phyloP scores from a whole-genome alignment of 2,113 vertebrate genomes.

The Rhipidura dahli region DNA sequence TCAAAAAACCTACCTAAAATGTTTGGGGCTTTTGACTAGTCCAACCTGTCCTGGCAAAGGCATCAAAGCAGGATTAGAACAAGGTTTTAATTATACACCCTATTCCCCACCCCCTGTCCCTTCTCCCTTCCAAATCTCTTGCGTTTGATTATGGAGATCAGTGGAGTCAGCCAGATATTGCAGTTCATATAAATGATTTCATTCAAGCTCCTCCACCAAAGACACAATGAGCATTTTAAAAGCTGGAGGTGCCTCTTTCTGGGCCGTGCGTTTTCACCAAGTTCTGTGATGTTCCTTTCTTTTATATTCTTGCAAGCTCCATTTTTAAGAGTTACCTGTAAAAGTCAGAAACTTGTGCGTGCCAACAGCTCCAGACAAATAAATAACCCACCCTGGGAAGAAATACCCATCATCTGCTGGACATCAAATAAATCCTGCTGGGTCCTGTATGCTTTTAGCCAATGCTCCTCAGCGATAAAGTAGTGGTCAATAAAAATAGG shows the following conservation, averaged over 20 bases:
- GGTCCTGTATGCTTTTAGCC: background rate
- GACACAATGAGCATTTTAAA: slow-evolving; percentile 6
- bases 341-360: background rate
- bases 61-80: slow-evolving; percentile 63
- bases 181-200: slow-evolving; percentile 50
- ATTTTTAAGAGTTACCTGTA: background rate
- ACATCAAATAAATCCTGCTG: background rate
- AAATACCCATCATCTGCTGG: slow-evolving; percentile 18
- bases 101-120: background rate
- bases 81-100: slow-evolving; percentile 40
- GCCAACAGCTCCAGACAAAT: slow-evolving; percentile 13
- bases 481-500: background rate
- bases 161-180: slow-evolving; percentile 44
- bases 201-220: slow-evolving; percentile 27
- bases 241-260: background rate
- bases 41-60: slow-evolving; percentile 60
- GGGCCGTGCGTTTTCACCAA: background rate
- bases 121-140: slow-evolving; percentile 5
- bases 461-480: background rate
- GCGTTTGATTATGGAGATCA: slow-evolving; percentile 44
- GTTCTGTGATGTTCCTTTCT: background rate
- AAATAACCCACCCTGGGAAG: slow-evolving; percentile 28
- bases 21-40: slow-evolving; percentile 54
- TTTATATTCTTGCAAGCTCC: background rate
- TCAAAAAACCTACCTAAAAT: slow-evolving; percentile 14